A percentile compares a stretch with the other conserved stretches of the same genome.
These are phyloP conservation scores for Heliothis virescens DNA, from an alignment of 1,140 invertebrate genomes.

Conservation along the genomic window DNA sequence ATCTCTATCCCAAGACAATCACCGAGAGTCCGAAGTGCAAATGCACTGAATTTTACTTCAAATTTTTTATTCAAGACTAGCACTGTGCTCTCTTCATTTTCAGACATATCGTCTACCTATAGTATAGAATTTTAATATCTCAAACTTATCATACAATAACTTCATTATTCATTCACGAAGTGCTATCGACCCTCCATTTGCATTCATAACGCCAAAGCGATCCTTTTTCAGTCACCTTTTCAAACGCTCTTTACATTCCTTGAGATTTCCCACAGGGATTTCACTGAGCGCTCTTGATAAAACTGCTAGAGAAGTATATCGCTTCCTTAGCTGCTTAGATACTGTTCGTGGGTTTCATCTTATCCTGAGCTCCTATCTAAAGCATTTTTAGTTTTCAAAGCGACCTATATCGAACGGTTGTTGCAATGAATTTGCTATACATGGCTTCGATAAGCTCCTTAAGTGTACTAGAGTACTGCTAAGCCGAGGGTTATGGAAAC, in stretches of 20 bases:
- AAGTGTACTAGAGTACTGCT: background rate
- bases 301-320: slow-evolving; percentile 8
- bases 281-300: slow-evolving; percentile 23
- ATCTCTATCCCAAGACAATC: no score
- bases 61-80: background rate
- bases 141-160: slow-evolving; percentile 37
- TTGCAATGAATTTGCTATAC: slow-evolving; percentile 13
- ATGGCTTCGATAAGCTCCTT: background rate
- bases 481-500: background rate
- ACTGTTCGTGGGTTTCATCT: background rate
- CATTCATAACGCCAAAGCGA: slow-evolving; percentile 42
- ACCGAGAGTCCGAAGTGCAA: background rate
- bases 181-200: slow-evolving; percentile 42
- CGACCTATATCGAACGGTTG: background rate
- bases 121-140: background rate
- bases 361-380: background rate
- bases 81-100: no score
- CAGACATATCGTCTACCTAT: no score
- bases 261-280: slow-evolving; percentile 42
- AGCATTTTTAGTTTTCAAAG: background rate
- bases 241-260: slow-evolving; percentile 40
- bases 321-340: slow-evolving; percentile 4
- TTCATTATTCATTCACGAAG: slow-evolving; percentile 32
- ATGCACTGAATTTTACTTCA: background rate
- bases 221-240: slow-evolving; percentile 39